A percentile compares a stretch with the other conserved stretches of the same genome.
Evolutionary conservation across 2,888 invertebrate species (phyloP).

Genomic region (Bimastos eiseni): DNA sequence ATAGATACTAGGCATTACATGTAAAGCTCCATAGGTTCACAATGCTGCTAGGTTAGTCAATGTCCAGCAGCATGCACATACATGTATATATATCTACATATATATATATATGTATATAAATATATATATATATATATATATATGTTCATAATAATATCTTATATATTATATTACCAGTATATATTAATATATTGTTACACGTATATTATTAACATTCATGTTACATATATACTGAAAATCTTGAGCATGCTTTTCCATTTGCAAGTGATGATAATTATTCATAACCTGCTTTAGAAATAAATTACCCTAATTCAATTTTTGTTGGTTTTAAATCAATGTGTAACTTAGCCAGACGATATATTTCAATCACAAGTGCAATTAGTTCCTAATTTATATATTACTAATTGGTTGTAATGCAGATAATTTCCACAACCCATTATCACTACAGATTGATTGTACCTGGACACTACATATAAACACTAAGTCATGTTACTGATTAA

Average conservation of each 20-base stretch:
- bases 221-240: not conserved
- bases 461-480: too few relatives aligned
- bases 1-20: not conserved
- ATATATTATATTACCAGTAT: conserved; percentile 13
- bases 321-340: not conserved
- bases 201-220: not conserved
- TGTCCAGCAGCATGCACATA: not conserved
- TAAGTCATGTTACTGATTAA: too few relatives aligned
- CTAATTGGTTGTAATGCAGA: not conserved
- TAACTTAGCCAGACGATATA: not conserved
- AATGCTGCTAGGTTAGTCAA: not conserved
- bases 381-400: not conserved
- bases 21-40: not conserved
- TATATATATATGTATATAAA: not conserved
- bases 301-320: not conserved
- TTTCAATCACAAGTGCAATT: not conserved
- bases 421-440: not conserved
- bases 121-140: not conserved
- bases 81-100: too few relatives aligned
- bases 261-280: not conserved
- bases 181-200: not conserved
- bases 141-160: conserved; percentile 6
- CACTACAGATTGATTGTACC: not conserved
- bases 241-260: not conserved
- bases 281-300: conserved; percentile 13